phyloP scores from a whole-genome alignment of 2,113 vertebrate genomes.

The Brachionichthys hirsutus region DNA sequence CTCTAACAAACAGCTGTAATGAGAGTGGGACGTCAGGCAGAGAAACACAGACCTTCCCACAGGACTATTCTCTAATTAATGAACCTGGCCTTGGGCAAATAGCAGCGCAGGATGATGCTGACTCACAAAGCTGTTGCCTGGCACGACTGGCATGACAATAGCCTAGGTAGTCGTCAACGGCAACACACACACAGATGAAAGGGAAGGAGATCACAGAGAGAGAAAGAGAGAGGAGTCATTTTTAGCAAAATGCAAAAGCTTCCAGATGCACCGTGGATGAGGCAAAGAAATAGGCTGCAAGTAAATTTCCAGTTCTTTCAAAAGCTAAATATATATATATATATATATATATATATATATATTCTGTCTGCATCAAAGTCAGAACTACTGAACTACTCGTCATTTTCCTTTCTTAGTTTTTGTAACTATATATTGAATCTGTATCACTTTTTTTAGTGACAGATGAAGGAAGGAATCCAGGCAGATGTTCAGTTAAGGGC shows the following conservation, averaged over 20 bases:
- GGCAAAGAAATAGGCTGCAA: conserved; percentile 22
- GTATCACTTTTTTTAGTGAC: conserved; percentile 8
- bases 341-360: too few species aligned
- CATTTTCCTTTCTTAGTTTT: too few species aligned
- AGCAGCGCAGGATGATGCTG: conserved; percentile 62
- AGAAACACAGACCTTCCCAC: conserved; percentile 69
- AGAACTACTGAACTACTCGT: too few species aligned
- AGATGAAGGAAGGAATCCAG: conserved; percentile 32
- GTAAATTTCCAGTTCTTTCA: conserved; percentile 17
- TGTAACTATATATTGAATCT: conserved; percentile 10
- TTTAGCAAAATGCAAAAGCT: conserved; percentile 36
- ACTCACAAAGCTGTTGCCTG: conserved; percentile 57
- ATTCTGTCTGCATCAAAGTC: too few species aligned
- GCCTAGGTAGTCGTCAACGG: conserved; percentile 29
- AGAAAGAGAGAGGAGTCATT: too few species aligned
- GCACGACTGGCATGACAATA: conserved; percentile 68
- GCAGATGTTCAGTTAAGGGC: conserved; percentile 17
- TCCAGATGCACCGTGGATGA: conserved; percentile 16
- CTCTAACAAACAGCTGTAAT: conserved; percentile 73
- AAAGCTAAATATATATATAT: conserved; percentile 2
- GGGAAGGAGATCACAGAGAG: conserved; percentile 31
- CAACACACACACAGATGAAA: conserved; percentile 6
- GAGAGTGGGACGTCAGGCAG: conserved; percentile 67
- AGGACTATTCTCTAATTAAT: conserved; percentile 79
- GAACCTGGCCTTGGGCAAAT: conserved; percentile 76